These are phyloP conservation scores for Bovichtus diacanthus DNA, from an alignment of 2,797 vertebrate species.

Conservation along the genomic window DNA sequence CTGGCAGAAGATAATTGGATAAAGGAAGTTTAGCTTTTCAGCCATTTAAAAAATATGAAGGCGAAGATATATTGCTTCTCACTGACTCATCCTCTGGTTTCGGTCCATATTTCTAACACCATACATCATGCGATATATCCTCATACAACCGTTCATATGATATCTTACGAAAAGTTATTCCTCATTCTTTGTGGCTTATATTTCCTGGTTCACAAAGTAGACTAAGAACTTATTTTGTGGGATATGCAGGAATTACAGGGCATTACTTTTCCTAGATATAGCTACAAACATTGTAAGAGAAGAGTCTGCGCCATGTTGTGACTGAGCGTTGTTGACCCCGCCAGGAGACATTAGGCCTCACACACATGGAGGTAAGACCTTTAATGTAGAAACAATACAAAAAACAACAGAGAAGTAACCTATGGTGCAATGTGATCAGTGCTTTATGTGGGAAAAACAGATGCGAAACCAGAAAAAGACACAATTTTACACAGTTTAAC, in stretches of 20 bases:
- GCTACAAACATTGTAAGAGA: too few relatives aligned
- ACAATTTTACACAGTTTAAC: background rate
- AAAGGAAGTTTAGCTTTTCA: conserved; percentile 16
- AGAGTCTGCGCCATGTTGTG: too few relatives aligned
- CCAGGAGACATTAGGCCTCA: background rate
- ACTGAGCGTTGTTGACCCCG: background rate
- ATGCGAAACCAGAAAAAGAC: background rate
- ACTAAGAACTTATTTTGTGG: too few relatives aligned
- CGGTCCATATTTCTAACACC: background rate
- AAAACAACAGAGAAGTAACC: background rate
- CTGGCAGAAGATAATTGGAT: conserved; percentile 62
- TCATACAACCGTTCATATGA: too few relatives aligned
- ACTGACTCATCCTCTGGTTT: background rate
- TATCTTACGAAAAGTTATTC: too few relatives aligned
- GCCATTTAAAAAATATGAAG: conserved; percentile 9
- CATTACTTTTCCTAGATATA: too few relatives aligned
- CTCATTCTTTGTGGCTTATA: too few relatives aligned
- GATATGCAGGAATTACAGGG: too few relatives aligned
- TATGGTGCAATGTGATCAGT: background rate
- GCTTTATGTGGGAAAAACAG: background rate
- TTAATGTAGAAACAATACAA: background rate
- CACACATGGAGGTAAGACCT: background rate
- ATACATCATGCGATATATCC: background rate
- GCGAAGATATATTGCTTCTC: conserved; percentile 15
- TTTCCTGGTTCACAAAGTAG: too few relatives aligned